Percentiles rank a stretch among this genome's conserved stretches.
These are phyloP conservation scores for Coracopsis vasa DNA, from an alignment of 2,113 vertebrate species.

Conservation along the genomic window DNA sequence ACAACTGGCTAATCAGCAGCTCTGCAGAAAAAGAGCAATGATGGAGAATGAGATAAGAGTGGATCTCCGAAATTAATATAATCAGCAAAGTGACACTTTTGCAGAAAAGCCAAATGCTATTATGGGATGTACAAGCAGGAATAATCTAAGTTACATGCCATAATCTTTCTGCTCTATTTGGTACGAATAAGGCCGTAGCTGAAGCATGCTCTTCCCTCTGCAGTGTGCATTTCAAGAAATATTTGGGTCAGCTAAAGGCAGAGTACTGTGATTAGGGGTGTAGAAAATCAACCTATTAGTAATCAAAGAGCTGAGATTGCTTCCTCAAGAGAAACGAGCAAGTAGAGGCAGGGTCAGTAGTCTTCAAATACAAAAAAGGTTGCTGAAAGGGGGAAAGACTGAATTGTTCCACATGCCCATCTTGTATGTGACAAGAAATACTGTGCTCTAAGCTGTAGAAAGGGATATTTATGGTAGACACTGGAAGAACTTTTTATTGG, in stretches of 20 bases:
- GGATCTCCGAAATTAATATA: background rate
- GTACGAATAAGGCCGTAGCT: background rate
- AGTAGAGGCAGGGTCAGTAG: background rate
- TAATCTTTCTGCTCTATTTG: slow-evolving; percentile 48
- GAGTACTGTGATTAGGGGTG: background rate
- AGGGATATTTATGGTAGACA: background rate
- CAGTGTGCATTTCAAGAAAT: slow-evolving; percentile 6
- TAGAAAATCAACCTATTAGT: slow-evolving; percentile 3
- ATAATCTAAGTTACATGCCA: background rate
- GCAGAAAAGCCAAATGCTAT: slow-evolving; percentile 8
- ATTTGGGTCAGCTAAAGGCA: slow-evolving; percentile 24
- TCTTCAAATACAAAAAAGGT: background rate
- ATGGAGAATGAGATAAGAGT: background rate
- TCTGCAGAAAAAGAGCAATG: background rate
- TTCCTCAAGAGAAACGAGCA: slow-evolving; percentile 10
- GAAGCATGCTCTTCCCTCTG: background rate
- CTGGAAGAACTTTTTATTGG: background rate
- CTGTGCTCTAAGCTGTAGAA: background rate
- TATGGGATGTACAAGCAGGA: background rate
- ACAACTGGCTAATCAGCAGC: background rate
- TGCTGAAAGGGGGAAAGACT: background rate
- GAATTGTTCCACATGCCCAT: background rate
- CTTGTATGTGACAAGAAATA: background rate
- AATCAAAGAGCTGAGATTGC: background rate
- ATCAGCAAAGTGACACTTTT: slow-evolving; percentile 1